Conservation (phyloP, 1,140 invertebrate genomes). For the Seison nebaliae region DNA sequence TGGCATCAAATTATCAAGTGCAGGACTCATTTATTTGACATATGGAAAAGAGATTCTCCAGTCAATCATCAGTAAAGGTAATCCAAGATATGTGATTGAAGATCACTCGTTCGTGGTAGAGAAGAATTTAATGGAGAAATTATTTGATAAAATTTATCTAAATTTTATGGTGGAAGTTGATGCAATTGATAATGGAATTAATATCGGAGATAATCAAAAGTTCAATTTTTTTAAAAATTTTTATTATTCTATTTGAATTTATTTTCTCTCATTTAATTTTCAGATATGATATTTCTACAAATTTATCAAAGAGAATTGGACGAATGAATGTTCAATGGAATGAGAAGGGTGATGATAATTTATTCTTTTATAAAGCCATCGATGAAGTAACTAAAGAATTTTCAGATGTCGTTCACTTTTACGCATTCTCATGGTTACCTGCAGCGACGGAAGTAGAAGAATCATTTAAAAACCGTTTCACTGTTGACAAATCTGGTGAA, state of each 20-base stretch:
- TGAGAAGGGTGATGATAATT: slow-evolving; percentile 27
- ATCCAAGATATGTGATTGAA: not conserved
- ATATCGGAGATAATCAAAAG: slow-evolving; percentile 41
- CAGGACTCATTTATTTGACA: slow-evolving; percentile 67
- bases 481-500: slow-evolving; percentile 42
- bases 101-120: slow-evolving; percentile 4
- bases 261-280: slow-evolving; percentile 13
- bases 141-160: slow-evolving; percentile 63
- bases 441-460: slow-evolving; percentile 44
- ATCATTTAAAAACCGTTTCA: slow-evolving; percentile 39
- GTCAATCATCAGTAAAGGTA: slow-evolving; percentile 18
- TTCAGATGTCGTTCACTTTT: slow-evolving; percentile 39
- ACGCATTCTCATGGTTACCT: slow-evolving; percentile 48
- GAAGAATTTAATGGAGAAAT: slow-evolving; percentile 29
- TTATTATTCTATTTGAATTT: slow-evolving; percentile 1
- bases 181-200: slow-evolving; percentile 75
- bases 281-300: slow-evolving; percentile 49
- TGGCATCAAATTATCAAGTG: slow-evolving; percentile 57
- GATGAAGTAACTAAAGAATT: slow-evolving; percentile 53
- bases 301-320: slow-evolving; percentile 44
- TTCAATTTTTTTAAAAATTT: slow-evolving; percentile 15
- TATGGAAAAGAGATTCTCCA: slow-evolving; percentile 56
- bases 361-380: slow-evolving; percentile 37
- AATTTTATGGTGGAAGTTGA: slow-evolving; percentile 73
- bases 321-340: slow-evolving; percentile 68